Percentiles rank a stretch among this genome's conserved stretches.
Evolutionary conservation across 2,113 vertebrate genomes (phyloP).

Genomic region (Holacanthus passer): DNA sequence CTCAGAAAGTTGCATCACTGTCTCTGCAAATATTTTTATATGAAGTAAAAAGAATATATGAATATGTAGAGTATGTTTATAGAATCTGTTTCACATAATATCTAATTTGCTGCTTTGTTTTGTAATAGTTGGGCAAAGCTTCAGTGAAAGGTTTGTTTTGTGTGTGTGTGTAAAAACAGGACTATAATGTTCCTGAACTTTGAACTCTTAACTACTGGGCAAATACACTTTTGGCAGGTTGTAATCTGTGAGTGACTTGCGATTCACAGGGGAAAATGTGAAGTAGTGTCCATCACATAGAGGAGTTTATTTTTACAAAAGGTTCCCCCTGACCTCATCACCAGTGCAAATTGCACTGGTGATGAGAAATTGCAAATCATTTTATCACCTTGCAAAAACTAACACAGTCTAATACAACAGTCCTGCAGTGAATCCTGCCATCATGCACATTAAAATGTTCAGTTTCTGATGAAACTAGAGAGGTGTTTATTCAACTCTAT

Average conservation of each 20-base stretch:
- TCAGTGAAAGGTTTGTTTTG: not conserved
- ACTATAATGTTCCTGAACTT: slow-evolving; percentile 26
- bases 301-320: not conserved
- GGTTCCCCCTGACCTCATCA: not conserved
- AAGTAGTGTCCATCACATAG: not conserved
- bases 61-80: not conserved
- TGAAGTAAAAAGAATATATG: not conserved
- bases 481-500: not conserved
- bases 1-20: not conserved
- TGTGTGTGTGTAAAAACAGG: not conserved
- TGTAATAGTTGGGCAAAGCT: not conserved
- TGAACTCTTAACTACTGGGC: slow-evolving; percentile 21
- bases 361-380: no score
- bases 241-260: not conserved
- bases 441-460: not conserved
- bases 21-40: not conserved
- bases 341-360: no score
- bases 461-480: not conserved
- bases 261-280: no score
- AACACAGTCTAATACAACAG: no score
- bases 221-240: not conserved
- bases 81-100: not conserved
- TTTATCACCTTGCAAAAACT: no score
- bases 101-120: not conserved
- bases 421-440: rapidly evolving